Conservation (phyloP, 2,113 vertebrate genomes). For the Perca schrenkii region DNA sequence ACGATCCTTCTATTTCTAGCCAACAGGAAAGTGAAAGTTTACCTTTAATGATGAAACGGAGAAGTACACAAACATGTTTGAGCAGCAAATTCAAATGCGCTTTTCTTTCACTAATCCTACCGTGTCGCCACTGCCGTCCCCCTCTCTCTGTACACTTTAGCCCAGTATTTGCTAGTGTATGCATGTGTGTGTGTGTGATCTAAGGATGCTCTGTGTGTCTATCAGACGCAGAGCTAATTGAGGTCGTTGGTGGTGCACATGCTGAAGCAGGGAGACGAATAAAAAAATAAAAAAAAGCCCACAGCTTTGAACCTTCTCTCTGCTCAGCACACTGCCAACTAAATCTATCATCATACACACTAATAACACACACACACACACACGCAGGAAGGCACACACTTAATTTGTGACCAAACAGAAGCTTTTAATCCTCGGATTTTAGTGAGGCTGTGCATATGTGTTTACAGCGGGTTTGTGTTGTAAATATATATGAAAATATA, state of each 20-base stretch:
- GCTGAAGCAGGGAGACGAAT: conserved; percentile 52
- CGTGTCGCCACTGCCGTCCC: conserved; percentile 8
- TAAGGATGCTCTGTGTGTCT: conserved; percentile 58
- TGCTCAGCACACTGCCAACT: conserved; percentile 63
- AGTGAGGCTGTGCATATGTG: conserved; percentile 32
- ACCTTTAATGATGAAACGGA: conserved; percentile 44
- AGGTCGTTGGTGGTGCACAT: conserved; percentile 73
- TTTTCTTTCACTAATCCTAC: conserved; percentile 42
- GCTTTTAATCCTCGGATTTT: conserved; percentile 72
- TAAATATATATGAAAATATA: conserved; percentile 20
- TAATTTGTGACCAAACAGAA: conserved; percentile 68
- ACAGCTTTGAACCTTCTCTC: conserved; percentile 73
- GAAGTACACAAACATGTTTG: conserved; percentile 39
- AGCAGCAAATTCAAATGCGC: conserved; percentile 21
- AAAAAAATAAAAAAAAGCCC: conserved; percentile 34
- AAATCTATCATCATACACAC: conserved; percentile 49
- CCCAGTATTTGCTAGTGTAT: conserved; percentile 36
- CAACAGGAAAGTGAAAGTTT: conserved; percentile 23
- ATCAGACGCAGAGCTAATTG: conserved; percentile 78
- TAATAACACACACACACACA: conserved; percentile 32
- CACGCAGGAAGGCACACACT: conserved; percentile 35
- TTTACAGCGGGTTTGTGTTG: conserved; percentile 22
- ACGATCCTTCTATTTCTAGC: conserved; percentile 15
- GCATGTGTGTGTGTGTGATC: conserved; percentile 59
- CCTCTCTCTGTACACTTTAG: conserved; percentile 14